Base-by-base conservation (phyloP, 2,113 vertebrate species). In the Numenius arquata region DNA sequence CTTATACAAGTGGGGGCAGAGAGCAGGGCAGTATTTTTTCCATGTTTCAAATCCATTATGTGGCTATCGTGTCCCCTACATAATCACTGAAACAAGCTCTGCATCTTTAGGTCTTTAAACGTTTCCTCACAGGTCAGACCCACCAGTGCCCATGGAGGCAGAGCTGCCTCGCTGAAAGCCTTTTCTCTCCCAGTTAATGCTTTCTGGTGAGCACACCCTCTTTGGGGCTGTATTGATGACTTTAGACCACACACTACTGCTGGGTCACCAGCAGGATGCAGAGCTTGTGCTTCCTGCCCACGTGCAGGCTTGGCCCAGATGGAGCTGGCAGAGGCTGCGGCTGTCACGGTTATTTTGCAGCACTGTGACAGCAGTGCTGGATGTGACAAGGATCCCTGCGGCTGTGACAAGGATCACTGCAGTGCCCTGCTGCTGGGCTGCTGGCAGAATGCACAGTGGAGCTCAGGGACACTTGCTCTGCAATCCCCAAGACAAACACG, bases 291-390 rank as follows among this genome's bases (percentile, higher is more conserved):
- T 92, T 43, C 47, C 43, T n/a, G 12, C 8, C 41, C 4, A 3
- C 2, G 0, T 1, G 15, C 15, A 45, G 32, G 5, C 43, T 32
- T 27, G 30, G 45, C 59, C 34, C 30, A 52, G 40, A 14, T 5
- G n/a, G 78, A 90, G 56, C 43, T 23, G 56, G 66, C 71, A 2
- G 5, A 23, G 8, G 52, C 52, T 76, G 74, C 1, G 4, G 78
- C 47, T 40, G 50, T 70, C 0, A 0, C 0, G 0, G 29, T 56
- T 47, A 53, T 61, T 66, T 52, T 6, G 3, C 72, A 76, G 53
- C 26, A 6, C 48, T 6, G 56, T 56, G 47, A 85, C 34, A 90
- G 77, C 66, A 55, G 66, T 0, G 0, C 52, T 79, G 82, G 58
- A 71, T 74, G 22, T 47, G 78, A 71, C 80, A 72, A 76, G 61